Percentiles rank a stretch among this genome's conserved stretches.
Conservation (phyloP, 2,113 vertebrate genomes). For the Lycaon pictus region DNA sequence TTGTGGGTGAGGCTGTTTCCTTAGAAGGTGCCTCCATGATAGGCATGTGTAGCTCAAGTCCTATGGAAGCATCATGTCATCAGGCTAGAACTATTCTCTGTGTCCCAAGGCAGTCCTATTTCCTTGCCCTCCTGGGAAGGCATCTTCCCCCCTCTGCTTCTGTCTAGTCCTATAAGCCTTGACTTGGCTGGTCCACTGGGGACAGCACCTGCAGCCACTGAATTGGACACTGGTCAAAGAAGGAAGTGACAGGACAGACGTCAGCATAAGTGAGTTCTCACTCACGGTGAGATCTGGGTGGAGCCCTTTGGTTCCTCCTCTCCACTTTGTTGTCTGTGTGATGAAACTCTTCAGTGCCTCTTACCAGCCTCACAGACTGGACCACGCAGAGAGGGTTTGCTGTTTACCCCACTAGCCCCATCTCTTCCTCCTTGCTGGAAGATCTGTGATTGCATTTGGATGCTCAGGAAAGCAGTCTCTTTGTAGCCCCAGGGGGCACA, state of each 20-base stretch:
- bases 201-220: neutral
- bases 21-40: neutral
- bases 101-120: neutral
- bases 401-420: neutral
- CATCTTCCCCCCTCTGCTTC: neutral
- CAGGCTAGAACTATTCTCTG: neutral
- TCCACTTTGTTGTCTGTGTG: neutral
- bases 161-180: neutral
- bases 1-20: neutral
- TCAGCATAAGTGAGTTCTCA: neutral
- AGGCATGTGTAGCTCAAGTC: neutral
- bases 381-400: neutral
- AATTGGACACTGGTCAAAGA: neutral
- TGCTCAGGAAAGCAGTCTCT: neutral
- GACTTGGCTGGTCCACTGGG: neutral
- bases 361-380: neutral
- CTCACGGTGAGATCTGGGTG: neutral
- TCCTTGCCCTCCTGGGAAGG: neutral
- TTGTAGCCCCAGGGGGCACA: neutral
- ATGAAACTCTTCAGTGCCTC: neutral
- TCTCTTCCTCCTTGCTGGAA: neutral
- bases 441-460: neutral
- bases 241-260: neutral
- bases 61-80: neutral
- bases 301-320: neutral